These are phyloP conservation scores for Vombatus ursinus DNA, from an alignment of 2,113 vertebrate genomes.

Conservation along the genomic window DNA sequence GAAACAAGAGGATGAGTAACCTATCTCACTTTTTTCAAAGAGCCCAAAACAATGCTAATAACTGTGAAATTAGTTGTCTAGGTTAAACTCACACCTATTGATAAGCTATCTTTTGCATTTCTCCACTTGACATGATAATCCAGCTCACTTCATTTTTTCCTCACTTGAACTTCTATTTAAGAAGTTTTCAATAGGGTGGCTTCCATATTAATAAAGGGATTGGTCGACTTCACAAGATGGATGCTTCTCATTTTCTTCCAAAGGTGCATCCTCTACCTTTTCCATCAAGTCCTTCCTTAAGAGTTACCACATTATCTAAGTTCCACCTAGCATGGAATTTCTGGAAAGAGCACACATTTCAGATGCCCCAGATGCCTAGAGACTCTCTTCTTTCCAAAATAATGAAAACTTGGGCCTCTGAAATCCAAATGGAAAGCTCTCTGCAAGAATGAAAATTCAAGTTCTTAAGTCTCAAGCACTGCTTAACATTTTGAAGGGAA, in stretches of 20 bases:
- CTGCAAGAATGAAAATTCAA: constrained; percentile 58
- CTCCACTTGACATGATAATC: background rate
- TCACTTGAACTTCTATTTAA: constrained; percentile 7
- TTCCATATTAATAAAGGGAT: background rate
- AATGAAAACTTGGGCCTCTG: constrained; percentile 43
- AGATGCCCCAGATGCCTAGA: constrained; percentile 51
- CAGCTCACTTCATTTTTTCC: constrained; percentile 9
- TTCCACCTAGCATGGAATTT: constrained; percentile 62
- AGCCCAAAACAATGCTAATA: background rate
- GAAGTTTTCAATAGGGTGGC: constrained; percentile 16
- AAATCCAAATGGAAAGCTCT: constrained; percentile 64
- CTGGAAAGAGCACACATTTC: constrained; percentile 67
- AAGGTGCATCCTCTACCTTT: background rate
- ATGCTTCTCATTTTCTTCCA: background rate
- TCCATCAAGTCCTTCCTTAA: constrained; percentile 27
- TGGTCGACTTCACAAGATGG: constrained; percentile 11
- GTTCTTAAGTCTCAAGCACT: constrained; percentile 46
- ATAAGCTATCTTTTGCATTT: constrained; percentile 17
- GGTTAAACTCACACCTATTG: background rate
- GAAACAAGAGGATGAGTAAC: background rate
- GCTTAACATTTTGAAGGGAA: constrained; percentile 69
- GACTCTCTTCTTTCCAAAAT: constrained; percentile 60
- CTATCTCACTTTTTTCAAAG: constrained; percentile 3
- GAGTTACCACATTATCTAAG: constrained; percentile 10
- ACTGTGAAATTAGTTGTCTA: background rate